A percentile compares a stretch with the other conserved stretches of the same genome.
Conservation (phyloP, 2,113 vertebrate species). For the Anseranas semipalmata region DNA sequence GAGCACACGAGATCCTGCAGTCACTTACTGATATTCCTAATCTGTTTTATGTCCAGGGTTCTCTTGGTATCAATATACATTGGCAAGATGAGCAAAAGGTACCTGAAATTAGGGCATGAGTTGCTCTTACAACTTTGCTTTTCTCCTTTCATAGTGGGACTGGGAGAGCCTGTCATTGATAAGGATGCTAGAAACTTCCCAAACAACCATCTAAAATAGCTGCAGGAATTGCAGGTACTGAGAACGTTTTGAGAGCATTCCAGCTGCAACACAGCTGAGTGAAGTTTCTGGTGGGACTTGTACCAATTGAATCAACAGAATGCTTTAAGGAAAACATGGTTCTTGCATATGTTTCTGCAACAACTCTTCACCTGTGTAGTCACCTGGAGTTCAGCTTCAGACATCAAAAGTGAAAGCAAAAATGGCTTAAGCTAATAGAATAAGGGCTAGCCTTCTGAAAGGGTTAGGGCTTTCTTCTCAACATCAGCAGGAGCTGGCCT, state of each 20-base stretch:
- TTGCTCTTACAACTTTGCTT: neutral
- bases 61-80: neutral
- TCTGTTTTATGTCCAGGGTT: neutral
- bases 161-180: constrained; percentile 59
- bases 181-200: constrained; percentile 58
- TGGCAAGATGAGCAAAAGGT: neutral
- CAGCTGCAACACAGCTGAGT: neutral
- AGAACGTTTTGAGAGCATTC: constrained; percentile 10
- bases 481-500: neutral
- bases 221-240: constrained; percentile 8
- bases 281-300: neutral
- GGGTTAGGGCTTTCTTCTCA: neutral
- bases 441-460: neutral
- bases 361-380: neutral
- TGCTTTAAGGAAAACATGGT: neutral
- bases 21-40: neutral
- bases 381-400: rapidly evolving
- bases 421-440: neutral
- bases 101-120: neutral
- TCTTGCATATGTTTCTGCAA: neutral
- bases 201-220: constrained; percentile 50
- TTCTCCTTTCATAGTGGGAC: neutral
- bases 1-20: neutral
- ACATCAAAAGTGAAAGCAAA: neutral
- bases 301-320: neutral